These are phyloP conservation scores for Cantharis lateralis DNA, from an alignment of 2,888 invertebrate species.

Conservation along the genomic window DNA sequence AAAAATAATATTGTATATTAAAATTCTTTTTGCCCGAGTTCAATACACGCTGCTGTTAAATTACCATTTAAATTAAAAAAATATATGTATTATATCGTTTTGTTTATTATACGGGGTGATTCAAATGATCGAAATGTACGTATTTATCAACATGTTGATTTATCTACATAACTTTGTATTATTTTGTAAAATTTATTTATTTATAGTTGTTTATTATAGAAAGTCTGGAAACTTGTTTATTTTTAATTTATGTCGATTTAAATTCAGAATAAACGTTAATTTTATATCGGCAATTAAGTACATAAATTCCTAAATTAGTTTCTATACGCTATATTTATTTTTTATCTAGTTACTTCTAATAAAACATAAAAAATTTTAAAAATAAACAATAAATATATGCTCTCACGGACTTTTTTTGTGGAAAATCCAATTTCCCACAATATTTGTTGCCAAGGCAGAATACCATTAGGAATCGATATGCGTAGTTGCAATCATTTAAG, in stretches of 20 bases:
- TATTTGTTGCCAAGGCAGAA: neutral
- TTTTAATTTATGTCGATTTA: conserved; percentile 1
- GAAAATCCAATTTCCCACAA: no score
- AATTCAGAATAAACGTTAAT: neutral
- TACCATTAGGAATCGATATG: conserved; percentile 1
- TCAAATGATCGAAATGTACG: neutral
- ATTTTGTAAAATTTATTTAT: neutral
- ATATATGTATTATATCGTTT: neutral
- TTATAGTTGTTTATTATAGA: conserved; percentile 2
- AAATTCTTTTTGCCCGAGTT: neutral
- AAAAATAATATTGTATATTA: neutral
- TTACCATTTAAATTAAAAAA: neutral
- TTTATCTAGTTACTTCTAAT: no score
- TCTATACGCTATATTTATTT: neutral
- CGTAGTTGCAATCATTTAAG: conserved; percentile 12
- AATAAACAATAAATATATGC: no score
- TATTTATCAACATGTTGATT: neutral
- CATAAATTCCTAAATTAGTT: neutral
- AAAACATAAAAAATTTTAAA: no score
- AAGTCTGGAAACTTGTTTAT: conserved; percentile 3
- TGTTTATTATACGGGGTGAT: neutral
- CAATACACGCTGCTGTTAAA: neutral
- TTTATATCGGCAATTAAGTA: neutral
- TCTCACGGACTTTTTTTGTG: no score
- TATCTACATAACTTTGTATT: neutral